Conservation (phyloP, 30 jellyfish, hydroid and myxozoan species). For the Nemopilema nomurai region DNA sequence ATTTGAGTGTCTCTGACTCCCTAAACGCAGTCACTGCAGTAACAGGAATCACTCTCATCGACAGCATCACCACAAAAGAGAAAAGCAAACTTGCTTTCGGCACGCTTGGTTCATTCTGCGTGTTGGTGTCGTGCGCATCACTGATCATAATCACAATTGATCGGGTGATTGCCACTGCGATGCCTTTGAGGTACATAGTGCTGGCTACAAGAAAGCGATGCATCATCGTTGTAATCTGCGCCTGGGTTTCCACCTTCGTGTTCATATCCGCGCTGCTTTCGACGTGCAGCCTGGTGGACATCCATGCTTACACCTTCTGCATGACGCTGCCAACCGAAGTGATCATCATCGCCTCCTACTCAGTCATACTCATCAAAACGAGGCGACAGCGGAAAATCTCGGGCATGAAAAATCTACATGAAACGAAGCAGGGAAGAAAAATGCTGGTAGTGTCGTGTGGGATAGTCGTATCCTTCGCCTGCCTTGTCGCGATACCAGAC, state of each 20-base stretch:
- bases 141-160: constrained; percentile 43
- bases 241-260: constrained; percentile 16
- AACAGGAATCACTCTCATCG: not conserved
- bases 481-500: constrained; percentile 46
- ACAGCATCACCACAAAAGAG: not conserved
- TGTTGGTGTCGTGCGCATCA: constrained; percentile 40
- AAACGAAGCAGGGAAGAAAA: constrained; percentile 30
- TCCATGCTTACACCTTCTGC: constrained; percentile 21
- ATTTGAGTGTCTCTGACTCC: constrained; percentile 41
- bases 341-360: constrained; percentile 16
- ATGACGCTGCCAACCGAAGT: constrained; percentile 33
- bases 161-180: constrained; percentile 47
- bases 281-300: not conserved
- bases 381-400: not conserved
- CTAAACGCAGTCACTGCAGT: constrained; percentile 20
- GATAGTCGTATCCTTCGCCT: constrained; percentile 36
- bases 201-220: constrained; percentile 19
- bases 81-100: not conserved
- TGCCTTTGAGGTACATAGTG: constrained; percentile 18
- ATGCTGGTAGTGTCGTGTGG: constrained; percentile 14
- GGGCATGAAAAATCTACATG: not conserved
- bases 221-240: not conserved
- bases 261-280: not conserved
- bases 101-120: constrained; percentile 18
- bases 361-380: constrained; percentile 1